Conservation (phyloP, 2,797 vertebrate genomes). For the Darevskia nairensis region DNA sequence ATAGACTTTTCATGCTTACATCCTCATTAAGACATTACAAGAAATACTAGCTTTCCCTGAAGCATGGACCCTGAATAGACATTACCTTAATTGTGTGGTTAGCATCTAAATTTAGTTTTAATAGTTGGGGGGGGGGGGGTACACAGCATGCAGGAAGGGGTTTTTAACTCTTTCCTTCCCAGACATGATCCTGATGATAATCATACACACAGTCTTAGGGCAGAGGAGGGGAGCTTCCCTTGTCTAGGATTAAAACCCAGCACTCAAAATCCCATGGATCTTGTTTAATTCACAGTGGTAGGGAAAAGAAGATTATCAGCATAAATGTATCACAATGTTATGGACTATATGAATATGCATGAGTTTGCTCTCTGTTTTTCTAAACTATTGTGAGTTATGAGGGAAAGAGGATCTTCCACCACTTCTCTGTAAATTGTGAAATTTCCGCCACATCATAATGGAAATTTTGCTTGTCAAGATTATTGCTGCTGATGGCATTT, state of each 20-base stretch:
- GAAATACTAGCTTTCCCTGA: neutral
- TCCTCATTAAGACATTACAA: neutral
- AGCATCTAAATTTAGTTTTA: too few species aligned
- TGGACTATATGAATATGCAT: neutral
- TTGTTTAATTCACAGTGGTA: neutral
- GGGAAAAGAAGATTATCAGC: neutral
- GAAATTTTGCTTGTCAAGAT: slow-evolving; percentile 34
- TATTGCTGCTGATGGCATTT: slow-evolving; percentile 6
- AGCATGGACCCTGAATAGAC: neutral
- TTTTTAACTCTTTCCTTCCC: too few species aligned
- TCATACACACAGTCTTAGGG: neutral
- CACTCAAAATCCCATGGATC: neutral
- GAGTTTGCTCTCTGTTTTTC: neutral
- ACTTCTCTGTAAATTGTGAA: slow-evolving; percentile 48
- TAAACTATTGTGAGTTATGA: neutral
- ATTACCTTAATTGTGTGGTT: too few species aligned
- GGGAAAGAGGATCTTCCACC: neutral
- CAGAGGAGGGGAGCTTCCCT: neutral
- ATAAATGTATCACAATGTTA: too few species aligned
- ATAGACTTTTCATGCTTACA: neutral
- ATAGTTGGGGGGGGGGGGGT: too few species aligned
- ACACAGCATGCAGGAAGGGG: too few species aligned
- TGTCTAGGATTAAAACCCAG: neutral
- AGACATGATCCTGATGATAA: neutral
- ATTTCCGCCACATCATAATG: slow-evolving; percentile 23